These are phyloP conservation scores for Sminthurinus signatus DNA, from an alignment of 1,140 invertebrate species.

Conservation along the genomic window DNA sequence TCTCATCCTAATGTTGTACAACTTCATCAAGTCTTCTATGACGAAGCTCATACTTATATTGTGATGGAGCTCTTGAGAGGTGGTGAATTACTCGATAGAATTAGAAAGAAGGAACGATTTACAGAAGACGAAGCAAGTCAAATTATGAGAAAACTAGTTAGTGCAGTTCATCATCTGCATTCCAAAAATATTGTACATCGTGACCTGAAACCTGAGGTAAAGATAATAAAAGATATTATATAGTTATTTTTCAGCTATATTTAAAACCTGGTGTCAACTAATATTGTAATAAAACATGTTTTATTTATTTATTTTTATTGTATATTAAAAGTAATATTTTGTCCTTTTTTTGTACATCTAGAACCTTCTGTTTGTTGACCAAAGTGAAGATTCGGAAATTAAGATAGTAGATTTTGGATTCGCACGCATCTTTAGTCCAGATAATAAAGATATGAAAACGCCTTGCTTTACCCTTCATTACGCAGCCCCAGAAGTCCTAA, in stretches of 20 bases:
- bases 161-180: slow-evolving; percentile 77
- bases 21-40: slow-evolving; percentile 71
- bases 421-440: slow-evolving; percentile 62
- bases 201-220: slow-evolving; percentile 81
- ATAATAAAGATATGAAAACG: slow-evolving; percentile 60
- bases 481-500: slow-evolving; percentile 83
- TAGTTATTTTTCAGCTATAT: neutral
- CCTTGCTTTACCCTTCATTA: slow-evolving; percentile 85
- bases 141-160: slow-evolving; percentile 69
- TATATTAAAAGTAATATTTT: neutral
- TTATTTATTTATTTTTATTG: neutral
- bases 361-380: slow-evolving; percentile 67
- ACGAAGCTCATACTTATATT: slow-evolving; percentile 72
- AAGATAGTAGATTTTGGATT: slow-evolving; percentile 90
- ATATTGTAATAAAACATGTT: too few species aligned
- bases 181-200: slow-evolving; percentile 71
- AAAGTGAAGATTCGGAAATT: slow-evolving; percentile 58
- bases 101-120: slow-evolving; percentile 58
- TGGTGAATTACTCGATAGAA: slow-evolving; percentile 73
- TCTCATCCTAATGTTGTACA: slow-evolving; percentile 83
- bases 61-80: slow-evolving; percentile 79
- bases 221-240: neutral
- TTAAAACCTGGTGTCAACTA: too few species aligned
- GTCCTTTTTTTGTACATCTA: slow-evolving; percentile 44
- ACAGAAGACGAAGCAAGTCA: slow-evolving; percentile 60